Evolutionary conservation across 2,888 invertebrate species (phyloP), one percentile per base, ranked within the genome.

Genomic region (Mellilla xanthometata): DNA sequence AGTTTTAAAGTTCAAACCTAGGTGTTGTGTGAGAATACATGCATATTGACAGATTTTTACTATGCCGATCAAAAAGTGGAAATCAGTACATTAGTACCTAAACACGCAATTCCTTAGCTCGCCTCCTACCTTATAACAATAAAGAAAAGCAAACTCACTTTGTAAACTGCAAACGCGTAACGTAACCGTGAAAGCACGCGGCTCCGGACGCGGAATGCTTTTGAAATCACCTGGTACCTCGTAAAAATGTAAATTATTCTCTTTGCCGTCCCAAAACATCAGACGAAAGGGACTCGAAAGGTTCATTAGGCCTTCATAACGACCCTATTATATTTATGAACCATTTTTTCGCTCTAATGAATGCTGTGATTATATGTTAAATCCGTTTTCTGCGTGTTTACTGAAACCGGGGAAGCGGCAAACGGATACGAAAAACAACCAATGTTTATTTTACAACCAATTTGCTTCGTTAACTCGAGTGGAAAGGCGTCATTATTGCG

Each of bases 161-260:
- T 23, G 27, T 12, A 5, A 5, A 36, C 15, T 27, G 15, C 15
- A 23, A 12, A 24, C 33, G 5, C 32, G 15, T 19, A 28, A 33
- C 39, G 29, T 24, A 23, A 29, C 15, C 29, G 15, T 9, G 38
- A 28, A 45, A 19, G 15, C 15, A 19, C 15, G 15, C 15, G 6
- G 15, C 4, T n/a, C 15, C 15, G 15, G 15, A 24, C 24, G 24
- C 24, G 24, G 24, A 24, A 24, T 39, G 41, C 40, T 38, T 63
- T 61, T 56, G 60, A 60, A 62, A 67, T 62, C 69, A 70, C 64
- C 64, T 63, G 53, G 53, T 53, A 56, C 56, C 58, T 64, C 60
- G 68, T 75, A 70, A 76, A 74, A 71, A 76, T 69, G 66, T 59
- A 68, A 76, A 75, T 73, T 63, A 63, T 65, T 62, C 54, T 56